Conservation (phyloP, 2,113 vertebrate genomes). For the Neogobius melanostomus region DNA sequence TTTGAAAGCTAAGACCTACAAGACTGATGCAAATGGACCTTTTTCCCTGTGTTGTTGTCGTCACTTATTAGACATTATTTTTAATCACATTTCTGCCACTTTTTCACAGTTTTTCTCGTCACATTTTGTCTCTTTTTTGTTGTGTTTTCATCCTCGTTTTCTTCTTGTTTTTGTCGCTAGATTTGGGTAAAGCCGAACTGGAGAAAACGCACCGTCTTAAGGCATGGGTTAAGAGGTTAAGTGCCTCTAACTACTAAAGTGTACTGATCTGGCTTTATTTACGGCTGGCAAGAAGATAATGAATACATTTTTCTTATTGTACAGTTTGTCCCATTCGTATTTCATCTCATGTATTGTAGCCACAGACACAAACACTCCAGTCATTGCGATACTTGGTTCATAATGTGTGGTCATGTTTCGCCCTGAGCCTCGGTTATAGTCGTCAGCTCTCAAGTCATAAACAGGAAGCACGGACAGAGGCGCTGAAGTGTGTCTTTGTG, state of each 20-base stretch:
- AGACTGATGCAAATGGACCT: too few relatives aligned
- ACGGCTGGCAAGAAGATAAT: neutral
- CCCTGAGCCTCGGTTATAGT: neutral
- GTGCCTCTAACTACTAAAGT: neutral
- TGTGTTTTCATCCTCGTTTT: neutral
- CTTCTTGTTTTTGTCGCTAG: too few relatives aligned
- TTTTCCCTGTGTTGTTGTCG: too few relatives aligned
- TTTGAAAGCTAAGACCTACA: too few relatives aligned
- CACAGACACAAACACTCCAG: neutral
- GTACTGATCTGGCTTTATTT: neutral
- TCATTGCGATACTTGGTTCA: neutral
- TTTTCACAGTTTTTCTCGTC: too few relatives aligned
- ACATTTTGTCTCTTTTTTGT: too few relatives aligned
- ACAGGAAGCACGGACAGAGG: constrained; percentile 51
- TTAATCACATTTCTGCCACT: too few relatives aligned
- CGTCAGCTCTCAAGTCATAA: constrained; percentile 25
- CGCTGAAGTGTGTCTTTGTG: constrained; percentile 16
- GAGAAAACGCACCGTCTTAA: too few relatives aligned
- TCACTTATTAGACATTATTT: too few relatives aligned
- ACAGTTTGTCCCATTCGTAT: neutral
- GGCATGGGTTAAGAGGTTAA: too few relatives aligned
- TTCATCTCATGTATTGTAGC: neutral
- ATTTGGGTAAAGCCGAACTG: too few relatives aligned
- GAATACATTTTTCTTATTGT: neutral
- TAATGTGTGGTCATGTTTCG: neutral